Evolutionary conservation across 1,140 invertebrate species (phyloP).

Genomic region (Eulimnadia texana): DNA sequence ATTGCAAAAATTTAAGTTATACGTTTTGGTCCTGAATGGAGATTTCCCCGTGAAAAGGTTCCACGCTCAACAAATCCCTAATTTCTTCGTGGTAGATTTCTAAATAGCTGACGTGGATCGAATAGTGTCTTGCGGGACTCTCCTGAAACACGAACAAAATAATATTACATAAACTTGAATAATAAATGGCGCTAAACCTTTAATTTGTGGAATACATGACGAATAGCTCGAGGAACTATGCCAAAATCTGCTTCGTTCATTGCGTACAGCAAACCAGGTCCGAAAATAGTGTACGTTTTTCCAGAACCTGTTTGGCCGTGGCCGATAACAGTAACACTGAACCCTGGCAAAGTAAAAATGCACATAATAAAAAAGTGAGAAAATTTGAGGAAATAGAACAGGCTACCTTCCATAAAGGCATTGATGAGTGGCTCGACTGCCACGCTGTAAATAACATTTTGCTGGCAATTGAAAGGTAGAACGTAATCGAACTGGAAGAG

Average conservation of each 20-base stretch:
- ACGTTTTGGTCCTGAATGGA: conserved; percentile 12
- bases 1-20: not conserved
- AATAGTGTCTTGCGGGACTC: conserved; percentile 18
- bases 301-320: conserved; percentile 61
- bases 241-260: conserved; percentile 55
- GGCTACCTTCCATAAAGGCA: conserved; percentile 13
- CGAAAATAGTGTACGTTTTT: conserved; percentile 62
- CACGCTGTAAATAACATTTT: conserved; percentile 10
- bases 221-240: conserved; percentile 54
- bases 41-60: conserved; percentile 16
- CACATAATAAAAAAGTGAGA: not conserved
- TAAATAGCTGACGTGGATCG: conserved; percentile 39
- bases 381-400: not conserved
- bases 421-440: conserved; percentile 11
- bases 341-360: conserved; percentile 27
- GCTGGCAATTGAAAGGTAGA: conserved; percentile 10
- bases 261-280: conserved; percentile 49
- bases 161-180: not conserved
- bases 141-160: conserved; percentile 18
- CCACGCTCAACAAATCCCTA: conserved; percentile 34
- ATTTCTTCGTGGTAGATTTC: conserved; percentile 51
- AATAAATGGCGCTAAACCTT: conserved; percentile 18
- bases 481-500: conserved; percentile 15
- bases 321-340: conserved; percentile 55
- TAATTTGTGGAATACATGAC: conserved; percentile 52